Conservation (phyloP, 2,113 vertebrate species). For the Aphyosemion australe region DNA sequence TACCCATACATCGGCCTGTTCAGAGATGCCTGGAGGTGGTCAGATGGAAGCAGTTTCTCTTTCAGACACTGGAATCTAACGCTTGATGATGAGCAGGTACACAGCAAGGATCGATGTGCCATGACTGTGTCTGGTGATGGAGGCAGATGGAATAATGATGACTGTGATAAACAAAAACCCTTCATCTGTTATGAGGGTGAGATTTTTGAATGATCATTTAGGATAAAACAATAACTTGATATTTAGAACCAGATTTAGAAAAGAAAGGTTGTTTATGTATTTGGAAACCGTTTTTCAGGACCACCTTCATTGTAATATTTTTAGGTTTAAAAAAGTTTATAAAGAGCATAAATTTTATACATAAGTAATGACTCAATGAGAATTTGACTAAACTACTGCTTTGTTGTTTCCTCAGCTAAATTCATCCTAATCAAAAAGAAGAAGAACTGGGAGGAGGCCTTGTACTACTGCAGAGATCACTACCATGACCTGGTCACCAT, state of each 20-base stretch:
- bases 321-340: background rate
- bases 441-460: too few relatives aligned
- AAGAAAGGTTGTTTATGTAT: too few relatives aligned
- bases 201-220: background rate
- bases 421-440: conserved; percentile 3
- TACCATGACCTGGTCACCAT: conserved; percentile 48
- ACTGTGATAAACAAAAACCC: accelerated
- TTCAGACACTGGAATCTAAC: conserved; percentile 13
- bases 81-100: too few relatives aligned
- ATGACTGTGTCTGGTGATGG: background rate
- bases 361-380: too few relatives aligned
- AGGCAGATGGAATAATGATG: background rate
- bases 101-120: background rate
- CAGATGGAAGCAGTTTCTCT: background rate
- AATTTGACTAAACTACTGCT: too few relatives aligned
- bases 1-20: background rate
- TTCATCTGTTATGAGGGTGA: conserved; percentile 41
- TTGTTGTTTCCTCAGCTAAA: background rate
- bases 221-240: too few relatives aligned
- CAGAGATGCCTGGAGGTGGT: conserved; percentile 9
- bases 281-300: too few relatives aligned
- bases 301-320: too few relatives aligned
- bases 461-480: too few relatives aligned
- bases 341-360: background rate
- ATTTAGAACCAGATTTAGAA: too few relatives aligned